These are phyloP conservation scores for Drosophila prosaltans DNA, from an alignment of 1,140 invertebrate genomes.

Conservation along the genomic window DNA sequence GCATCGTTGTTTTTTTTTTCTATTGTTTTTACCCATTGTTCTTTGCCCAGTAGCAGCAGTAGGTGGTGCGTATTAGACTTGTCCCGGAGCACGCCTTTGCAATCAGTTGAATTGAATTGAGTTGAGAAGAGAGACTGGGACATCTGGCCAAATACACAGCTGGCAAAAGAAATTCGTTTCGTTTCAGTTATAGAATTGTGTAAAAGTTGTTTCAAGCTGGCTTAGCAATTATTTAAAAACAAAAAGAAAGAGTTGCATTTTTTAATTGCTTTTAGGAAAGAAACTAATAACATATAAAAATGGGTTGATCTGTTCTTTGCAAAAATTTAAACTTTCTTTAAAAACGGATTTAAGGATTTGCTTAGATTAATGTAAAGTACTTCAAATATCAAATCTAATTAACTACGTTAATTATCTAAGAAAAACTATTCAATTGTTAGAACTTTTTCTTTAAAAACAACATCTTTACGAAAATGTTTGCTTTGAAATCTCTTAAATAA, in stretches of 20 bases:
- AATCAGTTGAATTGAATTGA: slow-evolving; percentile 36
- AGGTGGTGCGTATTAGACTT: slow-evolving; percentile 51
- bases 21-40: slow-evolving; percentile 25
- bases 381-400: too few relatives aligned
- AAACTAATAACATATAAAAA: too few relatives aligned
- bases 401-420: too few relatives aligned
- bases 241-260: not conserved
- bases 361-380: too few relatives aligned
- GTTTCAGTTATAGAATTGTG: not conserved
- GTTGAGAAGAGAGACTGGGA: not conserved
- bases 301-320: too few relatives aligned
- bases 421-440: too few relatives aligned
- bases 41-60: slow-evolving; percentile 47
- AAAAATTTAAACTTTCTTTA: too few relatives aligned
- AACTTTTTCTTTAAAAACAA: too few relatives aligned
- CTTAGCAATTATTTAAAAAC: not conserved
- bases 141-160: slow-evolving; percentile 27
- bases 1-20: slow-evolving; percentile 6
- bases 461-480: too few relatives aligned
- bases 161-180: slow-evolving; percentile 3
- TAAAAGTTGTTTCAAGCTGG: not conserved
- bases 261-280: not conserved
- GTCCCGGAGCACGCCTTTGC: slow-evolving; percentile 44
- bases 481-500: too few relatives aligned
- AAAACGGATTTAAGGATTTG: too few relatives aligned